Base-by-base conservation (phyloP, 2,888 invertebrate genomes). In the Seladonia tumulorum region DNA sequence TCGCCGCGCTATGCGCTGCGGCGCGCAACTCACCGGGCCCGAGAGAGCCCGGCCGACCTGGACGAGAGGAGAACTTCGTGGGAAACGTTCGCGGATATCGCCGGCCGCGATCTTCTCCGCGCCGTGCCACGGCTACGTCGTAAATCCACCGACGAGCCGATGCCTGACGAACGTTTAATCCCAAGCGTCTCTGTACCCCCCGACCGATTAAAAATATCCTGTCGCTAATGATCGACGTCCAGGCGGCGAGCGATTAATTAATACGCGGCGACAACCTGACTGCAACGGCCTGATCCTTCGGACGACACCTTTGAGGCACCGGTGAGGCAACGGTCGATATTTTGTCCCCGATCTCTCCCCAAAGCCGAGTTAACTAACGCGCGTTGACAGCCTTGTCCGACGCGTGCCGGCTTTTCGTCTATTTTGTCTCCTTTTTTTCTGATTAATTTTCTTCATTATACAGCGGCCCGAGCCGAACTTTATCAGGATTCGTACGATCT, bases 21-120 rank as follows among this genome's bases (percentile, higher is more conserved):
- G 79, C 49, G 81, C 35, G 82, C 88, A 73, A 79, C 75, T 8
- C 53, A 70, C 16, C 25, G 16, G 70, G 78, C 70, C 75, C 63
- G 82, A 80, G 82, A 68, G 63, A 18, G 73, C 75, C 68, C 60
- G n/a, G n/a, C 63, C 63, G 66, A 66, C 35, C 66, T 35, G 35
- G 66, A 18, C 66, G 45, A 53, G 45, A 16, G 76, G 49, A 39
- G 66, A 35, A 35, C 71, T 79, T 79, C 87, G 87, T 87, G 87
- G 87, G 87, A 87, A 87, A 87, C 79, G 79, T 71, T 71, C 66
- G 47, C 80, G 10, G 35, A 75, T 82, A 87, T 87, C 87, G 72
- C 68, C 72, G 74, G 77, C 71, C 57, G 72, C 39, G 86, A 87
- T 87, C 87, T 87, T 86, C 71, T 45, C 53, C 73, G 63, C 66